Percentiles rank a stretch among this genome's conserved stretches.
Conservation (phyloP, 1,140 invertebrate genomes). For the Dendroctonus ponderosae region DNA sequence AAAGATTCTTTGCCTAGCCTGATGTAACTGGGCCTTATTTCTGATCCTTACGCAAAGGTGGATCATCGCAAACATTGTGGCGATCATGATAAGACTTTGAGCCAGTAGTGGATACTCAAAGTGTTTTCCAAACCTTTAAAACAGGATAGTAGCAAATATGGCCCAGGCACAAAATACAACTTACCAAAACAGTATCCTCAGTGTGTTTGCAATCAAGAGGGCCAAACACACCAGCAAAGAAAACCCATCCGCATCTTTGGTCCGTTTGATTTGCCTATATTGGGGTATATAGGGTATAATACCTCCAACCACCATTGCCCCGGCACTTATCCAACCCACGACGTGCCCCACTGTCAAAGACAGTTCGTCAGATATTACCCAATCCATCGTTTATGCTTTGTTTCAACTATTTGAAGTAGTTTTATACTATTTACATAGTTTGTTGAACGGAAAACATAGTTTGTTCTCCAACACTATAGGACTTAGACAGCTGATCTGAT, state of each 20-base stretch:
- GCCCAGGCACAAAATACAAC: slow-evolving; percentile 37
- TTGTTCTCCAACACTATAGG: too few species aligned
- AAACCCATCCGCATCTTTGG: slow-evolving; percentile 92
- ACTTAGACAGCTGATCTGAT: too few species aligned
- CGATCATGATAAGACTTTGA: slow-evolving; percentile 97
- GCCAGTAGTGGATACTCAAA: slow-evolving; percentile 93
- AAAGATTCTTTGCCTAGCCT: slow-evolving; percentile 76
- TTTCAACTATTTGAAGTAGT: background rate
- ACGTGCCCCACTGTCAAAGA: slow-evolving; percentile 65
- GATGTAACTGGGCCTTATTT: slow-evolving; percentile 78
- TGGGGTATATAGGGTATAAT: slow-evolving; percentile 86
- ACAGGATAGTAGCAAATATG: background rate
- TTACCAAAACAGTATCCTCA: slow-evolving; percentile 98
- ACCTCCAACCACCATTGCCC: slow-evolving; percentile 90
- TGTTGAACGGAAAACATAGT: background rate
- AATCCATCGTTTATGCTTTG: slow-evolving; percentile 57
- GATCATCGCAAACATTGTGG: slow-evolving; percentile 94
- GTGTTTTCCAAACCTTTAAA: slow-evolving; percentile 90
- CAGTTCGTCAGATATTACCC: slow-evolving; percentile 69
- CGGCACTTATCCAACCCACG: slow-evolving; percentile 67
- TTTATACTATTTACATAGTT: slow-evolving; percentile 8
- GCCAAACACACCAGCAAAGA: slow-evolving; percentile 95
- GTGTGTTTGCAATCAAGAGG: slow-evolving; percentile 90
- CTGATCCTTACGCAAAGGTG: slow-evolving; percentile 88
- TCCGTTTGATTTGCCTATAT: slow-evolving; percentile 86